A percentile compares a stretch with the other conserved stretches of the same genome.
Conservation (phyloP, 2,113 vertebrate genomes). For the Ophthalmotilapia sp. region DNA sequence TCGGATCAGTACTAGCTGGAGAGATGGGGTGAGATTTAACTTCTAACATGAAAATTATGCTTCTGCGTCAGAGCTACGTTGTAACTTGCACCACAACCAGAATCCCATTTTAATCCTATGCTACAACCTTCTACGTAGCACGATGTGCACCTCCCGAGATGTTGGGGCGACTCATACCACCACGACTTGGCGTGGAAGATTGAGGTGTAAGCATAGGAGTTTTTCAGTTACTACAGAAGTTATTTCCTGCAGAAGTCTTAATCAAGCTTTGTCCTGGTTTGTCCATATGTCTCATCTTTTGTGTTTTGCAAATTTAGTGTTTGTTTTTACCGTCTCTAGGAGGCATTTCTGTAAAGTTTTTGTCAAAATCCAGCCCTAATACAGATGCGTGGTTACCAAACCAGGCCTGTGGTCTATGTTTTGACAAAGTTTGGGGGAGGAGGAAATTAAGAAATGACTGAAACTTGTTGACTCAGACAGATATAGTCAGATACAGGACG, state of each 20-base stretch:
- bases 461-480: not conserved
- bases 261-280: not conserved
- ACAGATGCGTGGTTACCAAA: not conserved
- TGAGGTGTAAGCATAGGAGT: not conserved
- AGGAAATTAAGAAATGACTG: not conserved
- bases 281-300: not conserved
- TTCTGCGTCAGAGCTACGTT: not conserved
- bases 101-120: not conserved
- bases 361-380: not conserved
- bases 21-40: not conserved
- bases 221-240: rapidly evolving
- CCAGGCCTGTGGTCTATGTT: not conserved
- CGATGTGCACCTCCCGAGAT: not conserved
- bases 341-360: not conserved
- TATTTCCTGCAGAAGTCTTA: not conserved
- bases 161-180: not conserved
- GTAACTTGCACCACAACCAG: not conserved
- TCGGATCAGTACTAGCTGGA: not conserved
- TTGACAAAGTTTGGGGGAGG: not conserved
- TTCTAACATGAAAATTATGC: rapidly evolving
- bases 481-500: not conserved
- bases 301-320: not conserved
- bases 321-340: not conserved
- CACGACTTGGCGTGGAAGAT: not conserved
- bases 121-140: not conserved